These are phyloP conservation scores for Osmerus eperlanus DNA, from an alignment of 2,113 vertebrate genomes.

Conservation along the genomic window DNA sequence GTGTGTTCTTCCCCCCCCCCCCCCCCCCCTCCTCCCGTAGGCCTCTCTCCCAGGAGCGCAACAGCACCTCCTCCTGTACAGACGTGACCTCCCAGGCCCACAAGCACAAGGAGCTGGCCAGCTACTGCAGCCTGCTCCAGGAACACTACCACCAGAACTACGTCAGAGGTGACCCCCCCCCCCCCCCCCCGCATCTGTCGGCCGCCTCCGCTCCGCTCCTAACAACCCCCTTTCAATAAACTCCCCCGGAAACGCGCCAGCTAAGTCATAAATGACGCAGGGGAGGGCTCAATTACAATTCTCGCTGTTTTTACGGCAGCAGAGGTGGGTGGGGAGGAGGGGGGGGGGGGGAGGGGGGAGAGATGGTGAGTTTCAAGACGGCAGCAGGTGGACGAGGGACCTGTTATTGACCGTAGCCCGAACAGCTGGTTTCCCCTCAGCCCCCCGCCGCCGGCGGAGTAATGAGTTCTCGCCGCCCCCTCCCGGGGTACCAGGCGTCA, in stretches of 20 bases:
- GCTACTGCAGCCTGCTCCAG: slow-evolving; percentile 88
- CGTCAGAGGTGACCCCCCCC: slow-evolving; percentile 73
- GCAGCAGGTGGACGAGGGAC: neutral
- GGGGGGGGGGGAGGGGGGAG: neutral
- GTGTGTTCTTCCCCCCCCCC: neutral
- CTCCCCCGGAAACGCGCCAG: neutral
- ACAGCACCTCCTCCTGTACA: slow-evolving; percentile 77
- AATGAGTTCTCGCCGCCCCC: neutral
- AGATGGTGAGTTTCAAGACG: neutral
- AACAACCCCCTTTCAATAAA: neutral
- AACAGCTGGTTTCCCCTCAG: neutral
- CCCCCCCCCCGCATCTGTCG: too few relatives aligned
- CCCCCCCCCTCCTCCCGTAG: slow-evolving; percentile 55
- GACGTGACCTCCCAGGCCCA: slow-evolving; percentile 77
- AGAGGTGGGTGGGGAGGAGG: too few relatives aligned
- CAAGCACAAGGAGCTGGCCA: slow-evolving; percentile 87
- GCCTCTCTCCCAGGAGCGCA: slow-evolving; percentile 85
- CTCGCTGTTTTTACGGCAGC: too few relatives aligned
- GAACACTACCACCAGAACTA: slow-evolving; percentile 95
- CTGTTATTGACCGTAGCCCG: neutral
- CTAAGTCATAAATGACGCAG: neutral
- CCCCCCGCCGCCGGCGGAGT: too few relatives aligned
- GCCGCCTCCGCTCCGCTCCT: neutral
- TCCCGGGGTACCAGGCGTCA: neutral
- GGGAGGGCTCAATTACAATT: neutral